Evolutionary conservation across 1,140 invertebrate species (phyloP).

Genomic region (Apis florea): DNA sequence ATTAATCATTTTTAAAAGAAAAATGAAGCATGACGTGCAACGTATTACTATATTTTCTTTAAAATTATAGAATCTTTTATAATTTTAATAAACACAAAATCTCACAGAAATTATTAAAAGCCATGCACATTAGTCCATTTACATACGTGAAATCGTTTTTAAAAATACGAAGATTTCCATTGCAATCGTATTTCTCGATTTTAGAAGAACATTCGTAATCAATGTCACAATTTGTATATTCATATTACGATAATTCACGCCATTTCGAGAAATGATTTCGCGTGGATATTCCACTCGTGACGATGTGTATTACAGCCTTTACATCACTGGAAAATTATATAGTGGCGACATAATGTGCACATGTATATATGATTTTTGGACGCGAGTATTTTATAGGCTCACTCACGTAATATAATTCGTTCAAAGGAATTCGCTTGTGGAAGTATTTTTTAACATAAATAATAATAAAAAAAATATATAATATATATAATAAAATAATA

Average conservation of each 20-base stretch:
- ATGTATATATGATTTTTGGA: no score
- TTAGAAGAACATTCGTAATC: not conserved
- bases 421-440: not conserved
- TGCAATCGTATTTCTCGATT: not conserved
- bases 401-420: not conserved
- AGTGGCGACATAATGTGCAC: not conserved
- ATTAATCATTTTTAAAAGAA: not conserved
- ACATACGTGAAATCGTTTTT: not conserved
- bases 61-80: not conserved
- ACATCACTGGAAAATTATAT: conserved; percentile 31
- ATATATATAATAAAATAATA: no score
- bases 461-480: no score
- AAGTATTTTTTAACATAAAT: no score
- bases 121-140: not conserved
- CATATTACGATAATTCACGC: not conserved
- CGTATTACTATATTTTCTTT: not conserved
- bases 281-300: conserved; percentile 9
- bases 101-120: not conserved
- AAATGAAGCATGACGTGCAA: not conserved
- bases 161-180: not conserved
- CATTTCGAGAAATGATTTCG: conserved; percentile 1
- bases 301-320: conserved; percentile 26
- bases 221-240: not conserved
- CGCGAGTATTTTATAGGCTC: not conserved
- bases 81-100: no score